Evolutionary conservation across 2,888 invertebrate genomes (phyloP), one percentile per base, ranked within the genome.

Genomic region (Metopia argyrocephala): DNA sequence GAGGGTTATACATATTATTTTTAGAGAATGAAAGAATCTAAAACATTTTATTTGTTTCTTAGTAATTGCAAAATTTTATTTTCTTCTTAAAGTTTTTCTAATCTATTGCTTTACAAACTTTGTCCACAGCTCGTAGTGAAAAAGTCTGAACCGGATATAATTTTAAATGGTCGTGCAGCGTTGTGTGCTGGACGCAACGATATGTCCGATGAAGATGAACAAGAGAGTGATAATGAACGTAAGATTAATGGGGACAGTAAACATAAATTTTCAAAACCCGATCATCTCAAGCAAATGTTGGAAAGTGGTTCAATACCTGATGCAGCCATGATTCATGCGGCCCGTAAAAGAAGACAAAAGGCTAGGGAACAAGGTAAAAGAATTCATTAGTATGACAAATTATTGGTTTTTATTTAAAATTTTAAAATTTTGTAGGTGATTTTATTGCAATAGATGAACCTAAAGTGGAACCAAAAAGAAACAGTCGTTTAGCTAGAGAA

Each of bases 251-350:
- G n/a, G 57, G 69, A 81, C 2, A 78, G 62, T 20, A 84, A 85
- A 1, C 93, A 93, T 86, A 91, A 92, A 83, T 94, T 94, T 86
- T 91, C 92, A 15, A 92, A 92, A 85, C 92, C 93, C 0, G 95
- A 96, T 88, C 93, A 94, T 83, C 94, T 96, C 86, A 94, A 95
- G 88, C 94, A 94, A 86, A 94, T 96, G 85, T 91, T 97, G 82
- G 95, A 95, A 91, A 95, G 96, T 87, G 98, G 98, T 18, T 95
- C 94, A 84, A 98, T 98, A 88, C 98, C 99, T 9, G 98, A 99
- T 92, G 98, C 99, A 9, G 97, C 97, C 68, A 96, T 98, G 93
- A 99, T 99, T 89, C 98, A 98, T 92, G 97, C 97, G 84, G 98
- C 98, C 12, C 93, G 98, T 87, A 99, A 99, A 91, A 94, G 96